Evolutionary conservation across 2,113 vertebrate species (phyloP).

Genomic region (Myocastor coypus): DNA sequence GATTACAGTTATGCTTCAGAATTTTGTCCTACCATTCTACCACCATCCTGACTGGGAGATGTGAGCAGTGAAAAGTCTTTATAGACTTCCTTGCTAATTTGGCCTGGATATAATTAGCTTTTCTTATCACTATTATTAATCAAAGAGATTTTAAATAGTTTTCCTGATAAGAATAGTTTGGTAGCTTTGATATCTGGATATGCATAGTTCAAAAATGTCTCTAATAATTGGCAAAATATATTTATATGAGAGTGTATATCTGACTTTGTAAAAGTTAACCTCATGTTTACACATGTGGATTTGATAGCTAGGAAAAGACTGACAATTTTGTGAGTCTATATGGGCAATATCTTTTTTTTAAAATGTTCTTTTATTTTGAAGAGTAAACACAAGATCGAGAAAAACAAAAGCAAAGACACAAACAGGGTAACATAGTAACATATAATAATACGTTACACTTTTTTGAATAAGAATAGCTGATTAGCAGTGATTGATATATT

Average conservation of each 20-base stretch:
- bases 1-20: slow-evolving; percentile 11
- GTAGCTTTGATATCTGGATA: not conserved
- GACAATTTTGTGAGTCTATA: not conserved
- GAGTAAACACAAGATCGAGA: too few species aligned
- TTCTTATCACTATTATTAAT: not conserved
- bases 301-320: not conserved
- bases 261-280: not conserved
- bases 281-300: not conserved
- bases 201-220: not conserved
- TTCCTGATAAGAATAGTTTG: not conserved
- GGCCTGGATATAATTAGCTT: not conserved
- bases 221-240: not conserved
- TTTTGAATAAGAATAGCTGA: too few species aligned
- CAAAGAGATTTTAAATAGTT: not conserved
- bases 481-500: too few species aligned
- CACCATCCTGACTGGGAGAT: not conserved
- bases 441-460: too few species aligned
- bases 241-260: not conserved
- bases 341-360: too few species aligned
- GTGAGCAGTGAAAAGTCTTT: not conserved
- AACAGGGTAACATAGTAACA: too few species aligned
- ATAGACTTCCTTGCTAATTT: not conserved
- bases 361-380: too few species aligned
- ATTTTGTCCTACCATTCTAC: not conserved
- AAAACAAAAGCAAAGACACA: too few species aligned